phyloP scores from a whole-genome alignment of 2,113 vertebrate species.

The Clarias macrocephalus region DNA sequence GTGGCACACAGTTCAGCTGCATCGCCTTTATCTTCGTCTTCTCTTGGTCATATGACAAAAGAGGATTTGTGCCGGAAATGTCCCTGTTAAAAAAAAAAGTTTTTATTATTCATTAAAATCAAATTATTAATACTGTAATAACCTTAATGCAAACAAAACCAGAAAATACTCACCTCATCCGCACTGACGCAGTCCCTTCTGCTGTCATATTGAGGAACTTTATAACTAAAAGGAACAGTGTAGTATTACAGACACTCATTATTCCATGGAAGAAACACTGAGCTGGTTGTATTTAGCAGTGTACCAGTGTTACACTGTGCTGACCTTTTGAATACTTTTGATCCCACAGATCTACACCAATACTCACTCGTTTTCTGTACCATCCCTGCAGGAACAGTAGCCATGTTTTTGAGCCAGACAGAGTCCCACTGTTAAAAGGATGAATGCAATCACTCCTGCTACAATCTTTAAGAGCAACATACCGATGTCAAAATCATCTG shows the following conservation, averaged over 20 bases:
- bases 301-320: not conserved
- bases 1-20: slow-evolving; percentile 43
- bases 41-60: slow-evolving; percentile 84
- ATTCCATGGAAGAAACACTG: not conserved
- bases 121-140: not conserved
- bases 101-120: not conserved
- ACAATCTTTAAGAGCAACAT: slow-evolving; percentile 85
- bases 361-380: slow-evolving; percentile 83
- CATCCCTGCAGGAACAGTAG: slow-evolving; percentile 81
- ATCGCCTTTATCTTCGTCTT: slow-evolving; percentile 33
- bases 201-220: slow-evolving; percentile 80
- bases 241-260: not conserved
- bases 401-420: slow-evolving; percentile 86
- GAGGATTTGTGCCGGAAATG: slow-evolving; percentile 98
- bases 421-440: slow-evolving; percentile 77
- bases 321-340: not conserved
- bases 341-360: not conserved
- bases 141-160: not conserved
- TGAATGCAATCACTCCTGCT: slow-evolving; percentile 77
- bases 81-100: slow-evolving; percentile 74
- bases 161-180: slow-evolving; percentile 82
- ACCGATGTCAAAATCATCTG: slow-evolving; percentile 90
- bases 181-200: slow-evolving; percentile 85
- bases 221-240: slow-evolving; percentile 78
- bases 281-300: not conserved